These are phyloP conservation scores for Prunella fulvescens DNA, from an alignment of 2,113 vertebrate genomes.

Conservation along the genomic window DNA sequence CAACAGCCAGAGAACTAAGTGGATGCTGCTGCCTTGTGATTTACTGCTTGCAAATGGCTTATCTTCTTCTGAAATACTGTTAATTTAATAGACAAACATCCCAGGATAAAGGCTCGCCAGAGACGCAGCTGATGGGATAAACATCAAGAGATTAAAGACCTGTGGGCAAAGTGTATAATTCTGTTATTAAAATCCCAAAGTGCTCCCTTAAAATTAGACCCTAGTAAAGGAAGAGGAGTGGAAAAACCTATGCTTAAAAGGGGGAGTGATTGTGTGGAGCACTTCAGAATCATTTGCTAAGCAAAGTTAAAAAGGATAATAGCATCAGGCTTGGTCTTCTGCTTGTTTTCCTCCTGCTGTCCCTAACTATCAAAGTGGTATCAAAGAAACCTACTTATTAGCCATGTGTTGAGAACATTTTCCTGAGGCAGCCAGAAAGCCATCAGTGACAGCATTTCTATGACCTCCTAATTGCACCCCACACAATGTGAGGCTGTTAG, in stretches of 20 bases:
- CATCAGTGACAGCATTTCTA: slow-evolving; percentile 11
- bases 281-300: slow-evolving; percentile 57
- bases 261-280: slow-evolving; percentile 28
- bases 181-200: slow-evolving; percentile 67
- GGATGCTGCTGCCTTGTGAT: slow-evolving; percentile 64
- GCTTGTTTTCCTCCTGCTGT: slow-evolving; percentile 54
- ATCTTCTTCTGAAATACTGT: slow-evolving; percentile 70
- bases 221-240: slow-evolving; percentile 28
- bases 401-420: slow-evolving; percentile 36
- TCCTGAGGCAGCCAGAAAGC: slow-evolving; percentile 32
- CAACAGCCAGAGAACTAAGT: slow-evolving; percentile 46
- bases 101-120: slow-evolving; percentile 67
- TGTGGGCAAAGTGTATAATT: slow-evolving; percentile 59
- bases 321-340: background rate
- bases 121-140: slow-evolving; percentile 69
- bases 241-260: slow-evolving; percentile 59
- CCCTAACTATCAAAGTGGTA: slow-evolving; percentile 46
- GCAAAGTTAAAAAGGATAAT: slow-evolving; percentile 59
- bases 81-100: slow-evolving; percentile 79
- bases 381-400: slow-evolving; percentile 60
- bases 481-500: background rate
- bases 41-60: slow-evolving; percentile 70
- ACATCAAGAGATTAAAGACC: slow-evolving; percentile 72
- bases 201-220: slow-evolving; percentile 54
- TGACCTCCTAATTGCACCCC: slow-evolving; percentile 50